phyloP scores from a whole-genome alignment of 2,113 vertebrate genomes.

The Mandrillus leucophaeus region DNA sequence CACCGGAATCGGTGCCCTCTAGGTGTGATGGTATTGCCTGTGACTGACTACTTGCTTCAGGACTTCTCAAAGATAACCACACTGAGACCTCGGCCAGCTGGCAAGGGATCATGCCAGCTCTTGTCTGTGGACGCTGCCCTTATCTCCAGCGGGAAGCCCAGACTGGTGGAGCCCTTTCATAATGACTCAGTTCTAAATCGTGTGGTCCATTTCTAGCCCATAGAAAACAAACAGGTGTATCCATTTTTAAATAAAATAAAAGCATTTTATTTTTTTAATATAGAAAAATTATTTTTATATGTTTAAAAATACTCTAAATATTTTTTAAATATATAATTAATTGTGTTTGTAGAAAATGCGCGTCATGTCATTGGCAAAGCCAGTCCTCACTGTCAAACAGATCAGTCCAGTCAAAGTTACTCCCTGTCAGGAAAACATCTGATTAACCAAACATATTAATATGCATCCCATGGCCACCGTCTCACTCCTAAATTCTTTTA shows the following conservation, averaged over 20 bases:
- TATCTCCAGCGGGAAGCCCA: background rate
- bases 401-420: background rate
- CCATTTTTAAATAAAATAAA: background rate
- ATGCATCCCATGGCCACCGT: background rate
- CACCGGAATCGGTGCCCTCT: background rate
- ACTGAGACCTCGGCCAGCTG: no score
- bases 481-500: background rate
- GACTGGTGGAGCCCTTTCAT: background rate
- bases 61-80: background rate
- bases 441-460: background rate
- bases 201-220: background rate
- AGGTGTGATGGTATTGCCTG: background rate
- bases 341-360: background rate
- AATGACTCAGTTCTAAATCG: background rate
- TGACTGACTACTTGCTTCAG: background rate
- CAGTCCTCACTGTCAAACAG: background rate
- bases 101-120: accelerated
- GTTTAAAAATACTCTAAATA: background rate
- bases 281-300: no score
- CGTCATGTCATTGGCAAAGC: background rate
- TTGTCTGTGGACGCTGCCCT: background rate
- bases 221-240: background rate
- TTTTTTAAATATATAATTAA: background rate
- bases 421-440: background rate
- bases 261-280: background rate